Percentiles rank a stretch among this genome's conserved stretches.
Conservation (phyloP, 2,113 vertebrate genomes). For the Cavia aperea region DNA sequence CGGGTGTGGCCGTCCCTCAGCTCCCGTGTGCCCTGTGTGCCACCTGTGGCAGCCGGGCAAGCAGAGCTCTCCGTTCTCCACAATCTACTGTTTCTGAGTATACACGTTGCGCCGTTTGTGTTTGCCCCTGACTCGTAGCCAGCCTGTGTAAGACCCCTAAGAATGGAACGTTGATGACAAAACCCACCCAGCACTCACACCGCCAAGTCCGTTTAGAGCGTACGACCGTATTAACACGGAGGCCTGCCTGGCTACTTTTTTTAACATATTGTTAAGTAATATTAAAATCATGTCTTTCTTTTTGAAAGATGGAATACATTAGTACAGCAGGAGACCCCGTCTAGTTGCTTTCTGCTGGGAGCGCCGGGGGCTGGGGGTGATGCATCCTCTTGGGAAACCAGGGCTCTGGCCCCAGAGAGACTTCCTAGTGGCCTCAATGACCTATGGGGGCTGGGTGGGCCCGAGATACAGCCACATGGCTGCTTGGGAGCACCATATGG, state of each 20-base stretch:
- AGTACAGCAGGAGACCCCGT: conserved; percentile 91
- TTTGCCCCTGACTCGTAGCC: conserved; percentile 82
- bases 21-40: conserved; percentile 77
- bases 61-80: conserved; percentile 86
- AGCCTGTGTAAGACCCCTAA: conserved; percentile 95
- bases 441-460: neutral
- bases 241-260: conserved; percentile 98
- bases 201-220: conserved; percentile 96
- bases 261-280: conserved; percentile 99
- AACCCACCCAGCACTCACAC: conserved; percentile 91
- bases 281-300: conserved; percentile 99
- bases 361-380: neutral
- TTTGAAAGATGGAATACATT: conserved; percentile 99
- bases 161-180: conserved; percentile 85
- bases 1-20: conserved; percentile 78
- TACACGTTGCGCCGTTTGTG: conserved; percentile 89
- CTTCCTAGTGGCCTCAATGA: neutral
- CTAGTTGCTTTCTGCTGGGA: conserved; percentile 77
- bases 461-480: neutral
- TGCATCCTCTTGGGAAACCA: neutral
- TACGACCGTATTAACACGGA: conserved; percentile 99
- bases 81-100: conserved; percentile 89
- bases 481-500: rapidly evolving
- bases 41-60: conserved; percentile 77
- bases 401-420: neutral